These are phyloP conservation scores for Gavia stellata DNA, from an alignment of 2,113 vertebrate genomes.

Conservation along the genomic window DNA sequence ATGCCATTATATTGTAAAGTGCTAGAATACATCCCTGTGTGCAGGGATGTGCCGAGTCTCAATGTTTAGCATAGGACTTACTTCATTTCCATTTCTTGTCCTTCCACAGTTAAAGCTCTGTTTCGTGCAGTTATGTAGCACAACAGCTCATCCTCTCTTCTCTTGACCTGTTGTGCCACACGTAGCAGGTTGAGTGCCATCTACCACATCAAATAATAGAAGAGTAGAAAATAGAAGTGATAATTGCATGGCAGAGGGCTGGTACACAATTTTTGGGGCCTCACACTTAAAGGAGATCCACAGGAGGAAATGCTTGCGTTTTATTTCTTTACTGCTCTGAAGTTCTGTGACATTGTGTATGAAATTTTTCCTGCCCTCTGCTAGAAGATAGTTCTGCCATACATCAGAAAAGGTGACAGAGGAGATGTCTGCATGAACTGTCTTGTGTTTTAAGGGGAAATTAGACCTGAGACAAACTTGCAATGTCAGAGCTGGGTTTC, in stretches of 20 bases:
- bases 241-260: not conserved
- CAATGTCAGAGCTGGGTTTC: slow-evolving; percentile 21
- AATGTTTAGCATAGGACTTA: not conserved
- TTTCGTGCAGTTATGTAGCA: not conserved
- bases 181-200: not conserved
- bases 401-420: not conserved
- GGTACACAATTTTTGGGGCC: not conserved
- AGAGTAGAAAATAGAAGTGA: not conserved
- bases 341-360: not conserved
- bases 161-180: not conserved
- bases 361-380: not conserved
- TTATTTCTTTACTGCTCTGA: not conserved
- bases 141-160: not conserved
- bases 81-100: not conserved
- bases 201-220: not conserved
- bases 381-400: not conserved
- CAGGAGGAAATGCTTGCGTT: not conserved
- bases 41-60: not conserved
- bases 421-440: not conserved
- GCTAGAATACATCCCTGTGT: not conserved
- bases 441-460: not conserved
- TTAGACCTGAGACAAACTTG: not conserved
- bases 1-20: not conserved
- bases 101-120: not conserved
- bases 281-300: not conserved